Evolutionary conservation across 1,140 invertebrate species (phyloP), one percentile per base, ranked within the genome.

Genomic region (Triops cancriformis): DNA sequence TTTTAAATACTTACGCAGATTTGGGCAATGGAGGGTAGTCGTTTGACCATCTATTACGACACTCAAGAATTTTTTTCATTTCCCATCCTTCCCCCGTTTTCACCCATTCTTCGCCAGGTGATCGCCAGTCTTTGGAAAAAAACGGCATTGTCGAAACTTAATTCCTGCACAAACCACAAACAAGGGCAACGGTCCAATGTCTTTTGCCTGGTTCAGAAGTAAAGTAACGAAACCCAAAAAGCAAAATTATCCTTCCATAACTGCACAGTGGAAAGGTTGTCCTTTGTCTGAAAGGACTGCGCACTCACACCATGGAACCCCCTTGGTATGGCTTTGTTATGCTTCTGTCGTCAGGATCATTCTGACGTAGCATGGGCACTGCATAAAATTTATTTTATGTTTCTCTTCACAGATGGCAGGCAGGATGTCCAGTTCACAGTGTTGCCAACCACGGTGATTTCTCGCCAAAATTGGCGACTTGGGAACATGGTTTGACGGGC

Each of bases 41-140:
- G 31, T 7, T 37, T n/a, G 74, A 45, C 28, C 45, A 31, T 12
- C 45, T 41, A 2, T 72, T 73, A 43, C 72, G 78, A 76, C 80
- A 81, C 74, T 84, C 82, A 23, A 96, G 87, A 77, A 96, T 93
- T 87, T 98, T 98, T 85, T 94, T 93, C 85, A 94, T 93, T 85
- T 97, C 95, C 95, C 95, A 98, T 77, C 96, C 95, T 85, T 96
- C 94, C 80, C 94, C 91, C 42, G 96, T 98, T 87, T 97, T 97
- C 23, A 99, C 95, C 97, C 97, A 99, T 83, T 94, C 93, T 85
- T 99, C 97, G 43, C 97, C 97, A 64, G 96, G 95, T 77, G 95
- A 97, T 83, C 96, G 88, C 93, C 93, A 95, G 87, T 94, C 93
- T 87, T 94, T 94, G 37, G 93, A 94, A 85, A 93, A 93, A 87